phyloP scores from a whole-genome alignment of 2,797 vertebrate genomes.

The Notamacropus eugenii region DNA sequence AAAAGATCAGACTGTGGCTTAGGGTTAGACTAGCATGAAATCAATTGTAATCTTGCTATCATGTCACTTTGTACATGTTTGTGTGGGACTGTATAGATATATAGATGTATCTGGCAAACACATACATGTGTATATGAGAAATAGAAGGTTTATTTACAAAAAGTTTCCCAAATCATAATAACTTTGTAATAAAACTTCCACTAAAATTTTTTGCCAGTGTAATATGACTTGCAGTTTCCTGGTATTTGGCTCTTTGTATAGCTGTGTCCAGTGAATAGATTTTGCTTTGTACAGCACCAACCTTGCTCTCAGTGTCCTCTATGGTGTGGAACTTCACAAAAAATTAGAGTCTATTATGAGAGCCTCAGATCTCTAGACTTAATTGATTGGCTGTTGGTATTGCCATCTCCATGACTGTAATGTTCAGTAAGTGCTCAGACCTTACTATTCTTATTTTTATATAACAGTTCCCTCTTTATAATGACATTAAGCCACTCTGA shows the following conservation, averaged over 20 bases:
- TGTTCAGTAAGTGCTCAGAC: constrained; percentile 46
- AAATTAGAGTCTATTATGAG: constrained; percentile 63
- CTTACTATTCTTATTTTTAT: constrained; percentile 66
- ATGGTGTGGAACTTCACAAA: constrained; percentile 39
- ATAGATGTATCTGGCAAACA: background rate
- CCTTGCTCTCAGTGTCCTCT: constrained; percentile 81
- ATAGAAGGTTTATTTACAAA: constrained; percentile 33
- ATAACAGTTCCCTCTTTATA: constrained; percentile 27
- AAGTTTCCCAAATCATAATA: constrained; percentile 79
- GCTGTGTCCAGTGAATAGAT: constrained; percentile 77
- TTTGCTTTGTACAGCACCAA: constrained; percentile 73
- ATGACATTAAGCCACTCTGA: constrained; percentile 32
- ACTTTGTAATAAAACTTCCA: constrained; percentile 78
- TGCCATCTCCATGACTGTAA: constrained; percentile 53
- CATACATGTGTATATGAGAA: background rate
- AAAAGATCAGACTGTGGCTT: constrained; percentile 47
- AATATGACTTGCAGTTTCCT: constrained; percentile 74
- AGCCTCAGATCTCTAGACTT: constrained; percentile 75
- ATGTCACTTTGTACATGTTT: constrained; percentile 1
- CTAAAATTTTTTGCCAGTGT: constrained; percentile 79
- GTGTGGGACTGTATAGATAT: constrained; percentile 35
- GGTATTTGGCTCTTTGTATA: constrained; percentile 82
- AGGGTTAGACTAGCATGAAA: constrained; percentile 67
- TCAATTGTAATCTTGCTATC: constrained; percentile 67
- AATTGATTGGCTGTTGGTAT: constrained; percentile 74